A percentile compares a stretch with the other conserved stretches of the same genome.
Evolutionary conservation across 92 coral and sea anemone genomes (phyloP).

Genomic region (Palythoa grandis): DNA sequence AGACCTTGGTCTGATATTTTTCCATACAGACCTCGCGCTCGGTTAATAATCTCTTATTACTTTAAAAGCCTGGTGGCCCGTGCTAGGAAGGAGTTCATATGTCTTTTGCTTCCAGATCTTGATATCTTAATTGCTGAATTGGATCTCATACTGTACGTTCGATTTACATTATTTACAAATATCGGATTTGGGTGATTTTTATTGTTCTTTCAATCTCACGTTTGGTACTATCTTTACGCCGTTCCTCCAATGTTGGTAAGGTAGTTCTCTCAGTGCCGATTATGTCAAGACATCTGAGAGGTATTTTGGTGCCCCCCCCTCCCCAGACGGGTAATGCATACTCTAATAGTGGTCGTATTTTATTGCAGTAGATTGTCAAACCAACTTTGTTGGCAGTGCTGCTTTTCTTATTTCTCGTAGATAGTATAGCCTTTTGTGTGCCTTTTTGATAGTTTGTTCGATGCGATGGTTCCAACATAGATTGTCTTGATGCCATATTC

Average conservation of each 20-base stretch:
- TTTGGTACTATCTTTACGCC: not conserved
- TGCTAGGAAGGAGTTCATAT: too few species aligned
- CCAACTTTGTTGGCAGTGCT: slow-evolving; percentile 12
- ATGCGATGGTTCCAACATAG: slow-evolving; percentile 44
- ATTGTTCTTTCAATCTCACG: not conserved
- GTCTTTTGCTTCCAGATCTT: too few species aligned
- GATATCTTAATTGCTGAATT: too few species aligned
- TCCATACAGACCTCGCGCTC: too few species aligned
- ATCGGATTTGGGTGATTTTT: not conserved
- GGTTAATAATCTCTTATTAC: too few species aligned
- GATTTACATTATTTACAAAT: too few species aligned
- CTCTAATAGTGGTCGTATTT: not conserved
- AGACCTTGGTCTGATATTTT: too few species aligned
- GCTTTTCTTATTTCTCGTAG: not conserved
- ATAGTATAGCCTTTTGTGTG: slow-evolving; percentile 8
- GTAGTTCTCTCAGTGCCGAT: not conserved
- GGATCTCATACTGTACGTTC: too few species aligned
- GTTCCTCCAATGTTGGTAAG: not conserved
- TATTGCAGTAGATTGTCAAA: not conserved
- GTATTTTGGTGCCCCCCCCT: not conserved
- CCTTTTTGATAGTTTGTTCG: slow-evolving; percentile 43
- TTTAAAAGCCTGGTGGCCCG: too few species aligned
- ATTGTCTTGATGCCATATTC: slow-evolving; percentile 21
- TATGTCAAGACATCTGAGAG: not conserved
- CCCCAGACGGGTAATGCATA: not conserved